Conservation (phyloP, 2,113 vertebrate species). For the Megaceryle torquata region DNA sequence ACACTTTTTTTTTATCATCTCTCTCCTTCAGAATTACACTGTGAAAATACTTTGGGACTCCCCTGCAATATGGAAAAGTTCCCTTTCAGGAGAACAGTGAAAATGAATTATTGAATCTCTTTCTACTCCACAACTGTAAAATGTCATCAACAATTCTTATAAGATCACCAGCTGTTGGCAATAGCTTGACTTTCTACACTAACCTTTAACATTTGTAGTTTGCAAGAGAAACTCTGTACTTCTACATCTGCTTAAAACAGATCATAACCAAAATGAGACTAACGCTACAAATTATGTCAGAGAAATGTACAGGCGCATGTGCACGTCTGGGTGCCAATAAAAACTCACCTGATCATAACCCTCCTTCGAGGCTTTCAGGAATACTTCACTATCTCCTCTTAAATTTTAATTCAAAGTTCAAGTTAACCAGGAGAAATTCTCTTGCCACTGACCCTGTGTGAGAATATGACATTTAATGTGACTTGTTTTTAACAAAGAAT, state of each 20-base stretch:
- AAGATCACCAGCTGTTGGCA: slow-evolving; percentile 60
- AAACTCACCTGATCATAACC: neutral
- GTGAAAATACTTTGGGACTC: neutral
- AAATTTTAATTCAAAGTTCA: neutral
- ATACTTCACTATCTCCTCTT: neutral
- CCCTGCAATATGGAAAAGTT: neutral
- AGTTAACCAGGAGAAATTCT: neutral
- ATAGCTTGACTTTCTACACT: slow-evolving; percentile 25
- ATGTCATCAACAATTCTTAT: slow-evolving; percentile 37
- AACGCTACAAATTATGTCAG: neutral
- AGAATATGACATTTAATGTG: too few species aligned
- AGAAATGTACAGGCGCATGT: accelerated
- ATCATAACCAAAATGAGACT: neutral
- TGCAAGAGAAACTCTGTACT: neutral
- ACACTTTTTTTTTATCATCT: neutral
- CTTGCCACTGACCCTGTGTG: neutral
- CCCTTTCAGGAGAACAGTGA: neutral
- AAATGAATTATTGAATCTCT: slow-evolving; percentile 10
- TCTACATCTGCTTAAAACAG: neutral
- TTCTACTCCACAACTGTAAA: neutral
- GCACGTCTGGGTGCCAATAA: neutral
- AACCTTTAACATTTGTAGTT: slow-evolving; percentile 36
- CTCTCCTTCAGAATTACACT: neutral
- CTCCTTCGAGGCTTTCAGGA: neutral
- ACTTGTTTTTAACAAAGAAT: neutral